Base-by-base conservation (phyloP, 2,888 invertebrate genomes). In the Corbicula japonica region DNA sequence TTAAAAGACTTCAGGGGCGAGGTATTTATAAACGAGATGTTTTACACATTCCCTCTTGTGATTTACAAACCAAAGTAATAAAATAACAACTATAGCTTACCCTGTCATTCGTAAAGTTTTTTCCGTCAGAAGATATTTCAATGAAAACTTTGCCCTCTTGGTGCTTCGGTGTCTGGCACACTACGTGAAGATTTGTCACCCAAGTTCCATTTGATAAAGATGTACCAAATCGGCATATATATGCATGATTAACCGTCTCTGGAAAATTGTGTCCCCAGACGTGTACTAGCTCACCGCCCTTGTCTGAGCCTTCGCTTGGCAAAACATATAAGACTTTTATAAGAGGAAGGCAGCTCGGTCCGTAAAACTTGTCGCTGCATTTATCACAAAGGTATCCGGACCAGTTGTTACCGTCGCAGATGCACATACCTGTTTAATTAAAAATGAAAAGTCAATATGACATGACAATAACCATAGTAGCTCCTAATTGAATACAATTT, bases 351-450 rank as follows among this genome's bases (percentile, higher is more conserved):
- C 87, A 87, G 21, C 70, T 58, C 3, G 78, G 76, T 8, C 86
- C 86, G 28, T 86, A 86, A 69, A 78, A 86, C 2, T 79, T 74
- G 34, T 76, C 60, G 52, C 76, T 84, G 72, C 87, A 87, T n/a
- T 54, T 38, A 38, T 87, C 80, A 58, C 87, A 87, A 2, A 86
- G 54, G 23, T 66, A 54, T 1, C 87, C 87, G 10, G 63, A 41
- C 85, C 84, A 87, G 62, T 86, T 86, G 2, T 52, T 32, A 23
- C 58, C 50, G 2, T 65, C 23, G 61, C 87, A 87, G 1, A 48
- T 56, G 58, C 86, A 87, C 23, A 50, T 50, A 46, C 84, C 86
- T 86, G 32, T 30, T 15, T 18, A 68, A 30, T 34, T 26, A 44
- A 32, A 46, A 28, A 1, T 46, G 15, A 61, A 5, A 35, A 35